phyloP scores from a whole-genome alignment of 1,140 invertebrate species.

The Brachionus rubens region DNA sequence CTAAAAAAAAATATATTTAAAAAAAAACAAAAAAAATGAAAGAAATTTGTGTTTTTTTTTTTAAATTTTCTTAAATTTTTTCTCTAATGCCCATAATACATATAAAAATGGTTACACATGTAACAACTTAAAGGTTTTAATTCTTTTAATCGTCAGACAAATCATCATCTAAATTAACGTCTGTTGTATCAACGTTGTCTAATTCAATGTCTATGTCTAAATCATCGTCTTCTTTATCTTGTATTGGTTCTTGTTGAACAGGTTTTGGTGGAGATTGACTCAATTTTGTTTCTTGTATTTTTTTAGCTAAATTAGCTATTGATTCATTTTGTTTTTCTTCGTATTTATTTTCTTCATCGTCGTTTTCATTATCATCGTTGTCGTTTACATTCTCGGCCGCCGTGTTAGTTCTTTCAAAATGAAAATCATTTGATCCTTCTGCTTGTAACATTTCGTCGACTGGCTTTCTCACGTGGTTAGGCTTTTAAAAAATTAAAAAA shows the following conservation, averaged over 20 bases:
- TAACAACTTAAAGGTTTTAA: neutral
- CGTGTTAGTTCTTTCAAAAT: neutral
- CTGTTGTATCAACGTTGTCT: conserved; percentile 42
- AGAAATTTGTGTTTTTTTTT: no score
- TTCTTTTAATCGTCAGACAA: conserved; percentile 28
- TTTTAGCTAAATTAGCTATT: conserved; percentile 35
- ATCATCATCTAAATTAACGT: conserved; percentile 45
- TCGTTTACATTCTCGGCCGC: neutral
- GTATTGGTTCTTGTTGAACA: neutral
- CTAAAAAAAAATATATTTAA: conserved; percentile 27
- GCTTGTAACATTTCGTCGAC: conserved; percentile 70
- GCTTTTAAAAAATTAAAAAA: conserved; percentile 59
- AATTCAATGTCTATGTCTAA: conserved; percentile 38
- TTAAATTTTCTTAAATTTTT: no score
- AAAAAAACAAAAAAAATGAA: neutral
- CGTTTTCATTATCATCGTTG: neutral
- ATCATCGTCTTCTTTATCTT: conserved; percentile 13
- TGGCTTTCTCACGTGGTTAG: conserved; percentile 71
- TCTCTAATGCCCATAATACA: neutral
- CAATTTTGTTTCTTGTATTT: conserved; percentile 24
- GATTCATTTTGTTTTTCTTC: conserved; percentile 31
- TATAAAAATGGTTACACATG: conserved; percentile 25
- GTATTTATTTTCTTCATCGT: conserved; percentile 32
- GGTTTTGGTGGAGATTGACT: conserved; percentile 28
- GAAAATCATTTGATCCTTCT: conserved; percentile 63